These are phyloP conservation scores for Tenualosa thibaudeaui DNA, from an alignment of 2,797 vertebrate species.

Conservation along the genomic window DNA sequence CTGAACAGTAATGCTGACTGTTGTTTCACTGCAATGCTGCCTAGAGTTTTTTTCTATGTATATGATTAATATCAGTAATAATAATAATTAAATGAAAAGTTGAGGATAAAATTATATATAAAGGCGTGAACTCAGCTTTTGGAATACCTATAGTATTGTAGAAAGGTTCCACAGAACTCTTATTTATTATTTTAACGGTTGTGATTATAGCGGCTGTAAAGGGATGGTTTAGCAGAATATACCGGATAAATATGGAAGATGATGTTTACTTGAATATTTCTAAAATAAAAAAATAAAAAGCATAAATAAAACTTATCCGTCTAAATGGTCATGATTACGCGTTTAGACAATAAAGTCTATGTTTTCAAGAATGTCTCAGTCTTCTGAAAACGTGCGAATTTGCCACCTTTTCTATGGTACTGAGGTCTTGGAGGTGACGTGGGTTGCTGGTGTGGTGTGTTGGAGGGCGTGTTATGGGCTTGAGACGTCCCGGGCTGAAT, in stretches of 20 bases:
- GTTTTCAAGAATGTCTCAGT: conserved; percentile 48
- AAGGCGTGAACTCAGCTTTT: conserved; percentile 83
- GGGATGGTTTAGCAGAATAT: conserved; percentile 83
- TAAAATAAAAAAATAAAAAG: conserved; percentile 72
- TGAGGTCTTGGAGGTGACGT: conserved; percentile 25
- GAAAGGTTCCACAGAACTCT: conserved; percentile 84
- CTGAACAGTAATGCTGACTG: conserved; percentile 77
- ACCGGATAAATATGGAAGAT: conserved; percentile 75
- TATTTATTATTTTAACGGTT: conserved; percentile 95
- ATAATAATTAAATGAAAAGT: conserved; percentile 71
- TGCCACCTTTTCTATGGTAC: conserved; percentile 14
- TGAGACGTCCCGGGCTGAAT: conserved; percentile 41
- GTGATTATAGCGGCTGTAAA: conserved; percentile 83
- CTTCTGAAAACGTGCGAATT: conserved; percentile 22
- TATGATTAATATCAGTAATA: conserved; percentile 81
- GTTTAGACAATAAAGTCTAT: conserved; percentile 90
- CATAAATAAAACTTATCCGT: conserved; percentile 82
- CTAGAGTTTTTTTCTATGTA: conserved; percentile 79
- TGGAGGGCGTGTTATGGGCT: conserved; percentile 43
- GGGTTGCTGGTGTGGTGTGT: conserved; percentile 24
- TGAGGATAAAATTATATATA: conserved; percentile 71
- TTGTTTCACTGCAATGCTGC: conserved; percentile 83
- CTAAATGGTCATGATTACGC: conserved; percentile 85
- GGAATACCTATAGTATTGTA: conserved; percentile 86
- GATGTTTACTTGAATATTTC: conserved; percentile 94